Conservation (phyloP, 2,113 vertebrate species). For the Dasypus novemcinctus region DNA sequence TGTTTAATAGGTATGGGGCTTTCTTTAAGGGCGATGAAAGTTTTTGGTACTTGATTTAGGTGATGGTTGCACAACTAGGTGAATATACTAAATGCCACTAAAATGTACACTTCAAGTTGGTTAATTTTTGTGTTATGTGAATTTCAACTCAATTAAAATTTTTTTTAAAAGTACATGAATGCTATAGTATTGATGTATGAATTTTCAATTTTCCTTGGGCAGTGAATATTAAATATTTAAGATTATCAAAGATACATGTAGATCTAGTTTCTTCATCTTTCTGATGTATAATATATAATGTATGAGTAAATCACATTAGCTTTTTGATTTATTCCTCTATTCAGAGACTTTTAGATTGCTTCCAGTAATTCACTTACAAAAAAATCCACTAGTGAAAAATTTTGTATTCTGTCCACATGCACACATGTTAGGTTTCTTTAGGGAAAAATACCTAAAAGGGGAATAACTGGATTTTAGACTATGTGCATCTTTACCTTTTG, state of each 20-base stretch:
- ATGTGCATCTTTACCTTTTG: not conserved
- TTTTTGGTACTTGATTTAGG: too few relatives aligned
- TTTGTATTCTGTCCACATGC: not conserved
- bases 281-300: not conserved
- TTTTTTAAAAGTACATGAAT: not conserved
- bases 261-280: not conserved
- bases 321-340: not conserved
- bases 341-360: not conserved
- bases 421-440: not conserved
- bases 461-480: not conserved
- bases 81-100: too few relatives aligned
- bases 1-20: too few relatives aligned
- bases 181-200: not conserved
- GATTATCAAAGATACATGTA: not conserved
- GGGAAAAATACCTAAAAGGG: not conserved
- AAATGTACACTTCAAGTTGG: too few relatives aligned
- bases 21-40: too few relatives aligned
- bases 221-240: not conserved
- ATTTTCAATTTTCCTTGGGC: not conserved
- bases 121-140: not conserved
- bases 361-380: not conserved
- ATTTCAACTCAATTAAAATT: too few relatives aligned
- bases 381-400: not conserved
- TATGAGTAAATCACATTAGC: not conserved
- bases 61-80: too few relatives aligned